Evolutionary conservation across 2,888 invertebrate species (phyloP).

Genomic region (Mylabris sibirica): DNA sequence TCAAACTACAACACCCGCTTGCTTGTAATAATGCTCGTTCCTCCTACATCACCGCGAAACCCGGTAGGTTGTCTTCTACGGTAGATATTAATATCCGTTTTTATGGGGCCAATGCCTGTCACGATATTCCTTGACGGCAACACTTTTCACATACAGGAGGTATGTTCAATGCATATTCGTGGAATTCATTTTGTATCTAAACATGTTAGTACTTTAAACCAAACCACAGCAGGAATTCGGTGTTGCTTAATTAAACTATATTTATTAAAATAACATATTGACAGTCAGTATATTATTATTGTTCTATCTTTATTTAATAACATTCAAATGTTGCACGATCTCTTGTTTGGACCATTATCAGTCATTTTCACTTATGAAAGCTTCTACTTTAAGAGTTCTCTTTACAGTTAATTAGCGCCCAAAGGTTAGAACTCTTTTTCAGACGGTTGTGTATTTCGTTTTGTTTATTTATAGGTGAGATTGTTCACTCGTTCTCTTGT

Average conservation of each 20-base stretch:
- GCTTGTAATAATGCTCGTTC: slow-evolving; percentile 42
- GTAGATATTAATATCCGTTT: slow-evolving; percentile 46
- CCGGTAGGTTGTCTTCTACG: slow-evolving; percentile 39
- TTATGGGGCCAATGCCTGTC: slow-evolving; percentile 35
- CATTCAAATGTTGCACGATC: not conserved
- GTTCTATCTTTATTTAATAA: not conserved
- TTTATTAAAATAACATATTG: slow-evolving; percentile 22
- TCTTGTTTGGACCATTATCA: slow-evolving; percentile 7
- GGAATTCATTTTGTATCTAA: slow-evolving; percentile 26
- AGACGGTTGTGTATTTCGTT: slow-evolving; percentile 15
- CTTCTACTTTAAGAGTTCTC: not conserved
- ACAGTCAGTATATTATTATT: not conserved
- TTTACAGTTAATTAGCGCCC: slow-evolving; percentile 27
- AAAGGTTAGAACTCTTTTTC: slow-evolving; percentile 23
- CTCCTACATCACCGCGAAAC: slow-evolving; percentile 23
- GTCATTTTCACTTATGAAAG: slow-evolving; percentile 8
- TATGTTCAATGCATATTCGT: not conserved
- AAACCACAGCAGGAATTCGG: slow-evolving; percentile 29
- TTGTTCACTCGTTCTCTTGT: not conserved
- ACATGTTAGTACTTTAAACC: slow-evolving; percentile 29
- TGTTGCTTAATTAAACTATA: slow-evolving; percentile 30
- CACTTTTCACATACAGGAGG: slow-evolving; percentile 15
- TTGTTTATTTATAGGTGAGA: slow-evolving; percentile 13
- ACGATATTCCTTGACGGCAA: slow-evolving; percentile 4
- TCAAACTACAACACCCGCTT: slow-evolving; percentile 44